These are phyloP conservation scores for Pristionchus maxplancki DNA, from an alignment of 2,888 invertebrate species.

Conservation along the genomic window DNA sequence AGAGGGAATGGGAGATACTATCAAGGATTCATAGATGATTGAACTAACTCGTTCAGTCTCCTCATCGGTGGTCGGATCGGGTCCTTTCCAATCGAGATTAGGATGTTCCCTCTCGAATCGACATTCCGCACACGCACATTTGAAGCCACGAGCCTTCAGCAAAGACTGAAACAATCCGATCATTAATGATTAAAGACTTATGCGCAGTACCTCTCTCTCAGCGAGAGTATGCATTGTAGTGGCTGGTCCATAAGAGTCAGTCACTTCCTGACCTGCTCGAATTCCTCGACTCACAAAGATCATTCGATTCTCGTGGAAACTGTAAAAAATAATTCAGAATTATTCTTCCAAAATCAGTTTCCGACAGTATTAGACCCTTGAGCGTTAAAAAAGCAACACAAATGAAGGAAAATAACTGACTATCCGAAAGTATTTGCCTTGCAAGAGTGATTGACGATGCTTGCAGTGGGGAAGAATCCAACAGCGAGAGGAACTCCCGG, in stretches of 20 bases:
- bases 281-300: conserved; percentile 52
- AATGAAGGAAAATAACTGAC: neutral
- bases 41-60: neutral
- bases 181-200: too few species aligned
- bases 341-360: too few species aligned
- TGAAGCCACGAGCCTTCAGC: conserved; percentile 32
- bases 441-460: conserved; percentile 48
- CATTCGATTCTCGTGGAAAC: conserved; percentile 52
- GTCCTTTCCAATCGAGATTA: neutral
- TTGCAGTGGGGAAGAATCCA: conserved; percentile 51
- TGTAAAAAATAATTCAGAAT: neutral
- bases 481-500: conserved; percentile 48
- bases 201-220: conserved; percentile 44
- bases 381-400: neutral
- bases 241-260: conserved; percentile 50
- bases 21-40: neutral
- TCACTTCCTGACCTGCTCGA: conserved; percentile 39
- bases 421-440: conserved; percentile 47
- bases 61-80: neutral
- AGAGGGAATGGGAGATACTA: neutral
- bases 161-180: neutral
- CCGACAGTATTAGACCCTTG: too few species aligned
- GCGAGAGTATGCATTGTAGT: neutral
- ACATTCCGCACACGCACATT: conserved; percentile 33
- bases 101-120: conserved; percentile 38